Base-by-base conservation (phyloP, 2,888 invertebrate genomes). In the Autographa pulchrina region DNA sequence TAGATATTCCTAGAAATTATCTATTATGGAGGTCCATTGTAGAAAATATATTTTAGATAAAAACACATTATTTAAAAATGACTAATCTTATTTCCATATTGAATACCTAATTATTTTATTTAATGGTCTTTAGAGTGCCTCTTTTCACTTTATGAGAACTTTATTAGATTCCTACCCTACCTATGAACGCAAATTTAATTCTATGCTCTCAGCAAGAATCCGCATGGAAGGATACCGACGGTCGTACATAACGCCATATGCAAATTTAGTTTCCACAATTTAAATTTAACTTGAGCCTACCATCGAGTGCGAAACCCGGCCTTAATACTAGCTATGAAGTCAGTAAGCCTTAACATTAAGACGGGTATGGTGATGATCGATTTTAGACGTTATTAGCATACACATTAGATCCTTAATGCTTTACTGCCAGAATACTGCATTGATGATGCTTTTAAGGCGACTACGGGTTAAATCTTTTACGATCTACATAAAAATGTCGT, bases 401-500 rank as follows among this genome's bases (percentile, higher is more conserved):
- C 63, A n/a, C 65, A 81, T 84, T 87, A 85, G 73, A 80, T 73
- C 68, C 72, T 77, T 84, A 87, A 86, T 86, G 85, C 85, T 77
- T 84, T 85, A 85, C 76, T 82, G 77, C 64, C 16, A 70, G 35
- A 81, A 56, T 70, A 74, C 75, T 74, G 81, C 88, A 88, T 88
- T 89, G 88, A 89, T 84, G 81, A 84, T 83, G 85, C 86, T 89
- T 88, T 85, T 84, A 77, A 85, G 83, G 82, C 80, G 81, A 87
- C 84, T 81, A 79, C 60, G 79, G 85, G 86, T 86, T 87, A 87
- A 89, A 88, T 88, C 88, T 88, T 89, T 91, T 90, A 91, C 78
- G 91, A 90, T 89, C 85, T 83, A 85, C 88, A 88, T 91, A 91
- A 91, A 88, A 91, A 88, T 84, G 86, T 85, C 89, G 87, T 89